These are phyloP conservation scores for Drosophila pseudotakahashii DNA, from an alignment of 2,888 invertebrate genomes.

Conservation along the genomic window DNA sequence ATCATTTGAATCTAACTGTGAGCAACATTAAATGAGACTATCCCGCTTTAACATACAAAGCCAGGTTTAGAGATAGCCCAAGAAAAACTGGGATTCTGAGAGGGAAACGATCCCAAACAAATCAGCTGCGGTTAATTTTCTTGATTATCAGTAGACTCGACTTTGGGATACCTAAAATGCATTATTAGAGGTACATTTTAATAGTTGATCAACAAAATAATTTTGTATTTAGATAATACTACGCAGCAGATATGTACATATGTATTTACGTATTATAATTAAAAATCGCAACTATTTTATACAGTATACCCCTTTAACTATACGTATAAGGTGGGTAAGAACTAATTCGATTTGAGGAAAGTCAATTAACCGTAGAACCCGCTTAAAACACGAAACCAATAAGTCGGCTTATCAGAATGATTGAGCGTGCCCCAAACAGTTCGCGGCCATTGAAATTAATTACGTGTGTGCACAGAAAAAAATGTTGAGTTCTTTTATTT, in stretches of 20 bases:
- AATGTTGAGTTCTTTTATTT: background rate
- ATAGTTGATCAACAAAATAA: too few species aligned
- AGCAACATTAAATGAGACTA: slow-evolving; percentile 42
- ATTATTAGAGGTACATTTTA: too few species aligned
- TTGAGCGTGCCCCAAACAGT: slow-evolving; percentile 51
- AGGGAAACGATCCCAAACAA: background rate
- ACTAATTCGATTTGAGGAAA: slow-evolving; percentile 66
- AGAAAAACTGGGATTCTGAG: slow-evolving; percentile 36
- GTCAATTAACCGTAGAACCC: slow-evolving; percentile 55
- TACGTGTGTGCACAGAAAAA: slow-evolving; percentile 16
- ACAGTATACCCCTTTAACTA: background rate
- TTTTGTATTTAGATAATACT: too few species aligned
- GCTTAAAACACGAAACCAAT: slow-evolving; percentile 26
- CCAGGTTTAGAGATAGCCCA: slow-evolving; percentile 36
- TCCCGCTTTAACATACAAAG: slow-evolving; percentile 13
- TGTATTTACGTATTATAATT: too few species aligned
- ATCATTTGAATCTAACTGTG: slow-evolving; percentile 51
- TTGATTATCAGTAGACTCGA: background rate
- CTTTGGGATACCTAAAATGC: background rate
- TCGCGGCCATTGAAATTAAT: slow-evolving; percentile 69
- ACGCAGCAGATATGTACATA: too few species aligned
- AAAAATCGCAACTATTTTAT: background rate
- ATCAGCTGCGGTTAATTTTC: background rate
- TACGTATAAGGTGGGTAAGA: slow-evolving; percentile 43
- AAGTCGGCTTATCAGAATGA: slow-evolving; percentile 55